These are phyloP conservation scores for Siphonodentalium dalli DNA, from an alignment of 2,888 invertebrate species.

Conservation along the genomic window DNA sequence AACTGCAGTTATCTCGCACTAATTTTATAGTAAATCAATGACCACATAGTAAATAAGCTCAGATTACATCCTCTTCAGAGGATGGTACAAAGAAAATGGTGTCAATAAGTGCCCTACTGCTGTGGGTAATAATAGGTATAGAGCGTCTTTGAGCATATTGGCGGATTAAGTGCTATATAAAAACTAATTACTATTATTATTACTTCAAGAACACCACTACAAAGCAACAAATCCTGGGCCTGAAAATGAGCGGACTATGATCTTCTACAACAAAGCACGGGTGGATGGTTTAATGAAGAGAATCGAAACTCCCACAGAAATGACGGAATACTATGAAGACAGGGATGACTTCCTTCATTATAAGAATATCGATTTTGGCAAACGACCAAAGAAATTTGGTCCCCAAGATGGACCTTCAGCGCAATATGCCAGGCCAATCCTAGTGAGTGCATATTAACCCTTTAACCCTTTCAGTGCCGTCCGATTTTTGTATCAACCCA, in stretches of 20 bases:
- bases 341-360: slow-evolving; percentile 63
- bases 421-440: slow-evolving; percentile 49
- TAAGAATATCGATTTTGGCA: slow-evolving; percentile 60
- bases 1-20: no score
- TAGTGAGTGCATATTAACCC: slow-evolving; percentile 47
- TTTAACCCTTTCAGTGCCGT: no score
- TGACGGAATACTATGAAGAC: slow-evolving; percentile 62
- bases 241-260: slow-evolving; percentile 70
- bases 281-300: slow-evolving; percentile 73
- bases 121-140: no score
- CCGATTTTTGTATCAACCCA: no score
- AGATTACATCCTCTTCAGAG: no score
- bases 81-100: no score
- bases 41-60: no score
- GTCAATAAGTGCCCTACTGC: no score
- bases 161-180: no score
- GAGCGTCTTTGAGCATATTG: no score
- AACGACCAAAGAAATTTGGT: slow-evolving; percentile 62
- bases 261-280: slow-evolving; percentile 71
- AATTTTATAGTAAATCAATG: no score
- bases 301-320: slow-evolving; percentile 59
- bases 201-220: slow-evolving; percentile 59
- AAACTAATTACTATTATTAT: no score
- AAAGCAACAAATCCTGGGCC: slow-evolving; percentile 57
- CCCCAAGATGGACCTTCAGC: slow-evolving; percentile 50